Evolutionary conservation across 2,113 vertebrate species (phyloP).

Genomic region (Carollia perspicillata): DNA sequence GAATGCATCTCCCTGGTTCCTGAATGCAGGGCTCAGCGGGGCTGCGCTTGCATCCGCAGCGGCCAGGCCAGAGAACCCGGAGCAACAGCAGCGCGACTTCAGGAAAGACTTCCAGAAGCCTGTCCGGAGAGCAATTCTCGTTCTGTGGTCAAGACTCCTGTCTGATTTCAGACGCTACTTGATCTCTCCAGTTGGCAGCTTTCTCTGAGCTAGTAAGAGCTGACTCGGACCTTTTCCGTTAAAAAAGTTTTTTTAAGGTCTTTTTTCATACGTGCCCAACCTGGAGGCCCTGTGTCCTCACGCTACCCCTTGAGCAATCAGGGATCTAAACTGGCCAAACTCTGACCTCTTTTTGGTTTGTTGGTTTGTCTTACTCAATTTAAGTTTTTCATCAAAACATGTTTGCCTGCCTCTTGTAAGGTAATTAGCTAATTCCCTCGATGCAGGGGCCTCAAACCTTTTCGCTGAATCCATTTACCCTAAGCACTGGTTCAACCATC

Average conservation of each 20-base stretch:
- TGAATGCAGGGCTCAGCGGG: not conserved
- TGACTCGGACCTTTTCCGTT: not conserved
- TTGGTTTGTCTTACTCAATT: not conserved
- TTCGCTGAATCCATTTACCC: not conserved
- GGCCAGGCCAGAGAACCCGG: not conserved
- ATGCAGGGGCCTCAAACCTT: not conserved
- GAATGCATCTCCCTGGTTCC: not conserved
- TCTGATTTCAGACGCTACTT: not conserved
- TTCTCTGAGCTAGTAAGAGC: not conserved
- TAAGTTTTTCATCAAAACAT: not conserved
- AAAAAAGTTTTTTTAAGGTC: not conserved
- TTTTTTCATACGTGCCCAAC: not conserved
- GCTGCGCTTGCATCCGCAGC: not conserved
- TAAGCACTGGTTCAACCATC: not conserved
- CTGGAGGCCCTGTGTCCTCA: not conserved
- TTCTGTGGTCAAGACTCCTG: not conserved
- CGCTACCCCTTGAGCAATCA: fast-evolving
- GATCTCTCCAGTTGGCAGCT: not conserved
- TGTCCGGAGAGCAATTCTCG: not conserved
- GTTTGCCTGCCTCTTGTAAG: not conserved
- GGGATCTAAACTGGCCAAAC: not conserved
- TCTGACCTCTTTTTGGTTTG: not conserved
- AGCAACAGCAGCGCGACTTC: not conserved
- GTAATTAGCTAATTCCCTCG: not conserved
- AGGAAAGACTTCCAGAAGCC: not conserved